These are phyloP conservation scores for Dexiosoma caninum DNA, from an alignment of 2,888 invertebrate species.

Conservation along the genomic window DNA sequence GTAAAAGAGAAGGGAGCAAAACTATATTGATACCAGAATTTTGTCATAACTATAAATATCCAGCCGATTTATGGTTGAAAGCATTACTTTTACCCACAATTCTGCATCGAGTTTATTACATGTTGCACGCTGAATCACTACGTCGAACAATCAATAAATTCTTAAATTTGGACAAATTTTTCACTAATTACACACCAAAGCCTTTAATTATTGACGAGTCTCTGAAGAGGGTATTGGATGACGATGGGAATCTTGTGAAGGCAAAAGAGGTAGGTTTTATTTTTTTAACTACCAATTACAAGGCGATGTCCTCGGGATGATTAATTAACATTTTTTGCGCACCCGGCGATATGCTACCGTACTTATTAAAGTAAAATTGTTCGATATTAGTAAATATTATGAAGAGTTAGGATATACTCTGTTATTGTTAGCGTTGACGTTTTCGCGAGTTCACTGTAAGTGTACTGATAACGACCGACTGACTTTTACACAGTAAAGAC, in stretches of 20 bases:
- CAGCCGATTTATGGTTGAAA: slow-evolving; percentile 90
- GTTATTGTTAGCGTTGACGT: too few relatives aligned
- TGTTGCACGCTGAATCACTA: slow-evolving; percentile 74
- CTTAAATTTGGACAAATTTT: slow-evolving; percentile 66
- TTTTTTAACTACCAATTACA: too few relatives aligned
- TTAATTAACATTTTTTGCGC: too few relatives aligned
- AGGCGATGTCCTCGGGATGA: too few relatives aligned
- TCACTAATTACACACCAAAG: slow-evolving; percentile 68
- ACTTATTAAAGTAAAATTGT: too few relatives aligned
- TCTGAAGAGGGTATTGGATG: slow-evolving; percentile 69
- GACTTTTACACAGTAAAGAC: too few relatives aligned
- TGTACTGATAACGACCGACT: too few relatives aligned
- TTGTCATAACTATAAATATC: slow-evolving; percentile 85
- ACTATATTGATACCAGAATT: slow-evolving; percentile 92
- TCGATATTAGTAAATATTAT: too few relatives aligned
- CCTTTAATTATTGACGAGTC: slow-evolving; percentile 72
- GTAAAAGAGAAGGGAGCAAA: slow-evolving; percentile 70
- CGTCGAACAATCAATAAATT: slow-evolving; percentile 76
- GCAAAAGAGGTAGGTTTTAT: slow-evolving; percentile 65
- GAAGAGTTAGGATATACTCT: too few relatives aligned
- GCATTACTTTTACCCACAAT: slow-evolving; percentile 90
- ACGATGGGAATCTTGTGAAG: slow-evolving; percentile 67
- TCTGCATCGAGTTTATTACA: slow-evolving; percentile 82
- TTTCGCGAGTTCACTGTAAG: too few relatives aligned
- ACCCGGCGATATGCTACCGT: too few relatives aligned